Evolutionary conservation across 2,113 vertebrate genomes (phyloP).

Genomic region (Oryzias melastigma): DNA sequence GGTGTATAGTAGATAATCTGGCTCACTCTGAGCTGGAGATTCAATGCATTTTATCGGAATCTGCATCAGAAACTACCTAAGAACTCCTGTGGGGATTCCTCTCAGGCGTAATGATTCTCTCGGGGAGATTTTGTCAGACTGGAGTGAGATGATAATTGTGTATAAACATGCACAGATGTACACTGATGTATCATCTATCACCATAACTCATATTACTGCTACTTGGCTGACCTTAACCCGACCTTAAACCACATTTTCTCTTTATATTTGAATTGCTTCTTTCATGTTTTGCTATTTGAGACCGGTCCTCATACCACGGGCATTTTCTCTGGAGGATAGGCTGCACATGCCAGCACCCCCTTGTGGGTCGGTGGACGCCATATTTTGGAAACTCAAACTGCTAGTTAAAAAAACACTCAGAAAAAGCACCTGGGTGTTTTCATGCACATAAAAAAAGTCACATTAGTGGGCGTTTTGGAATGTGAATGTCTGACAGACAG

Average conservation of each 20-base stretch:
- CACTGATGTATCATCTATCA: background rate
- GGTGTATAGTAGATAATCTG: no score
- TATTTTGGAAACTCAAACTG: slow-evolving; percentile 73
- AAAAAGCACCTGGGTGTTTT: slow-evolving; percentile 64
- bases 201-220: background rate
- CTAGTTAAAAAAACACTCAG: slow-evolving; percentile 49
- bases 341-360: slow-evolving; percentile 29
- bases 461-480: slow-evolving; percentile 34
- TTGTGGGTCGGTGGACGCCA: slow-evolving; percentile 38
- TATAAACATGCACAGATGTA: slow-evolving; percentile 18
- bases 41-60: no score
- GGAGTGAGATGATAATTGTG: slow-evolving; percentile 13
- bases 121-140: slow-evolving; percentile 10
- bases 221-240: background rate
- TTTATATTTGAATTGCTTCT: background rate
- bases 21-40: no score
- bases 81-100: slow-evolving; percentile 5
- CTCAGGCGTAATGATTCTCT: slow-evolving; percentile 7
- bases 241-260: background rate
- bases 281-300: background rate
- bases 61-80: slow-evolving; percentile 6
- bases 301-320: no score
- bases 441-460: slow-evolving; percentile 20
- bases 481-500: slow-evolving; percentile 38
- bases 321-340: slow-evolving; percentile 17